phyloP scores from a whole-genome alignment of 1,140 invertebrate species.

The Eufriesea mexicana region DNA sequence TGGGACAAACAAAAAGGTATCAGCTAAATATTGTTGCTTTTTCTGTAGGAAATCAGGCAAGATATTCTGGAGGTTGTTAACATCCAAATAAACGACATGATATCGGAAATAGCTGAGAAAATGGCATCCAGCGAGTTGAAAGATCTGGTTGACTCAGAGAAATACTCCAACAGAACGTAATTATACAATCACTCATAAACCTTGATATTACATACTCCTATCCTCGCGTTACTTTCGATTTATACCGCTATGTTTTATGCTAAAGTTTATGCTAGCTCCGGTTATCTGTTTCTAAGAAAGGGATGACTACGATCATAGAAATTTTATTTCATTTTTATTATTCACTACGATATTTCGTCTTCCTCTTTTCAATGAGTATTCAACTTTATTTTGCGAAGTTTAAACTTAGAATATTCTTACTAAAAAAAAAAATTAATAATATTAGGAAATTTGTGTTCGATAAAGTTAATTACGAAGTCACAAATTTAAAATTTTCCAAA shows the following conservation, averaged over 20 bases:
- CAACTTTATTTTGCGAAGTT: too few relatives aligned
- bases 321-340: too few relatives aligned
- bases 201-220: not conserved
- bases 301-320: too few relatives aligned
- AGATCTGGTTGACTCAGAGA: slow-evolving; percentile 21
- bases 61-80: slow-evolving; percentile 59
- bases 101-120: slow-evolving; percentile 59
- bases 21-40: not conserved
- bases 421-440: too few relatives aligned
- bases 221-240: not conserved
- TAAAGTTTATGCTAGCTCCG: too few relatives aligned
- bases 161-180: slow-evolving; percentile 63
- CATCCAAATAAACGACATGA: slow-evolving; percentile 60
- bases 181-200: slow-evolving; percentile 2
- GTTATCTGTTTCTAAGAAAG: not conserved
- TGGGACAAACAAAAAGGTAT: not conserved
- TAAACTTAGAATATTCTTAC: too few relatives aligned
- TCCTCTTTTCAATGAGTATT: too few relatives aligned
- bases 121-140: not conserved
- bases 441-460: too few relatives aligned
- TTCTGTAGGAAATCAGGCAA: slow-evolving; percentile 63
- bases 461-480: too few relatives aligned
- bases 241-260: not conserved
- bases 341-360: too few relatives aligned
- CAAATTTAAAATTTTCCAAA: too few relatives aligned